Base-by-base conservation (phyloP, 1,140 invertebrate genomes). In the Micrasema longulum region DNA sequence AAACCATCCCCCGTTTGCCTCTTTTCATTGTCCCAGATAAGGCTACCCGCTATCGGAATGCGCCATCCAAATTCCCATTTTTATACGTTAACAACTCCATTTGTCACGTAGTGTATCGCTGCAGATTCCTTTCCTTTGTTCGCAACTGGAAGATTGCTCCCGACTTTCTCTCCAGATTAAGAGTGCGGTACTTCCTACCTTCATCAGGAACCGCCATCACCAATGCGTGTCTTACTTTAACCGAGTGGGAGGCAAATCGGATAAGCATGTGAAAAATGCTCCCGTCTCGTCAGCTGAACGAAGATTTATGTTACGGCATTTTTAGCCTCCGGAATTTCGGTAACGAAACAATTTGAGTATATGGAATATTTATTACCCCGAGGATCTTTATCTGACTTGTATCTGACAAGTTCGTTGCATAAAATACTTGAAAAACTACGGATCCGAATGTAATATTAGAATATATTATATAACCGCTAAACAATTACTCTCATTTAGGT, bases 191-290 rank as follows among this genome's bases (percentile, higher is more conserved):
- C n/a, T 18, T 41, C 2, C 26, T 16, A 1, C 16, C 26, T 12
- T 7, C 38, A 4, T 10, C 31, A 4, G 2, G 57, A 11, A 7
- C 14, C 38, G 68, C 47, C 38, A 48, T 48, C 16, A 41, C 55
- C 31, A 26, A 26, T 47, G 47, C 72, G 66, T 69, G 73, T 57
- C 53, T 64, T 48, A 64, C 65, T 71, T 43, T 47, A 31, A 31
- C 26, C 60, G 68, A 60, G 68, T 74, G 69, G 73, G 63, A 64
- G 62, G 63, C 62, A 64, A 69, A 75, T 75, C 73, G 69, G 73
- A 75, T 75, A 75, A 75, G 73, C 71, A 75, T 75, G 71, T 75
- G 73, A 75, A 71, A 75, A 75, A 75, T 75, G 69, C 65, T 68
- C 73, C 69, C 73, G 64, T 74, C 73, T 74, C 68, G 67, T 67